Conservation (phyloP, 2,797 vertebrate species). For the Oreortyx pictus region DNA sequence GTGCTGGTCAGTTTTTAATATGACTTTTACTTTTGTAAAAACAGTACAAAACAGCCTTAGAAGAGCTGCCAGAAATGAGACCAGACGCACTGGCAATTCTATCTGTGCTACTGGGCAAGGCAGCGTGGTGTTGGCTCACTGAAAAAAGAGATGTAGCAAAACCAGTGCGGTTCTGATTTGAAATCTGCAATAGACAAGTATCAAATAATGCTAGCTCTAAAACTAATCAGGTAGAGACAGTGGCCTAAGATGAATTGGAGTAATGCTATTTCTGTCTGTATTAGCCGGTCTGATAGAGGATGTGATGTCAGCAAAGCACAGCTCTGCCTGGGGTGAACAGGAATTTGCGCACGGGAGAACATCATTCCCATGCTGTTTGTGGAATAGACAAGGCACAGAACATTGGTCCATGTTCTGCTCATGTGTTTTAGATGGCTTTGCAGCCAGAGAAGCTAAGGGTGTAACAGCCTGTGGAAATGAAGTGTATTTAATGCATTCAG, state of each 20-base stretch:
- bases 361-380: background rate
- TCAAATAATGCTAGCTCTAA: background rate
- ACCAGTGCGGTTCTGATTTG: background rate
- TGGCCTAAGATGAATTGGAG: accelerated
- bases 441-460: background rate
- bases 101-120: background rate
- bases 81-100: background rate
- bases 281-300: background rate
- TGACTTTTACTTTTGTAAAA: background rate
- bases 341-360: accelerated
- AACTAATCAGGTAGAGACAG: background rate
- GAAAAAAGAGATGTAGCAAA: background rate
- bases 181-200: background rate
- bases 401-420: background rate
- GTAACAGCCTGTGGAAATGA: background rate
- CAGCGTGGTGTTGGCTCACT: background rate
- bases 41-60: background rate
- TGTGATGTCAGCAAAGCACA: background rate
- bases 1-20: background rate
- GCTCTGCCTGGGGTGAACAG: background rate
- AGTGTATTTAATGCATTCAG: background rate
- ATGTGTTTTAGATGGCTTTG: background rate
- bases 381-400: background rate
- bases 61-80: background rate
- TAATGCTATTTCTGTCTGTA: background rate